phyloP scores from a whole-genome alignment of 2,888 invertebrate genomes.

The Lithophane socia region DNA sequence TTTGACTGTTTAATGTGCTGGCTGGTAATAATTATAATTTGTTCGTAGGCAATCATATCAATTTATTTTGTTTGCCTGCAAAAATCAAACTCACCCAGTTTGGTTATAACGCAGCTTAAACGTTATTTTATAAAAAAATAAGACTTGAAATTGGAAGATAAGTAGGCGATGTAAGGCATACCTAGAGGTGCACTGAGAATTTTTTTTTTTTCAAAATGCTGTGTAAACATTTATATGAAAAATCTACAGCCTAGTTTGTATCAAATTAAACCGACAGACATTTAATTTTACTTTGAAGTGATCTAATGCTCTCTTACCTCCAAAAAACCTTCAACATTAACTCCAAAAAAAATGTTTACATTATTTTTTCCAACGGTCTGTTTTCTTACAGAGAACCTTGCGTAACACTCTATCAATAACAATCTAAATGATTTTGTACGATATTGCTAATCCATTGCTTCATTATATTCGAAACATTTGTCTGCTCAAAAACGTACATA shows the following conservation, averaged over 20 bases:
- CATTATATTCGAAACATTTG: too few species aligned
- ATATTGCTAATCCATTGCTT: too few species aligned
- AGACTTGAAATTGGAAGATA: background rate
- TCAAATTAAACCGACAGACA: background rate
- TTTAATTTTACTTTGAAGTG: background rate
- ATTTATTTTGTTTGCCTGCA: background rate
- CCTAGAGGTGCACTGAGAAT: background rate
- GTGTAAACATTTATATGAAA: background rate
- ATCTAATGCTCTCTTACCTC: too few species aligned
- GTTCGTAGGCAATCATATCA: background rate
- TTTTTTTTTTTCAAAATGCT: background rate
- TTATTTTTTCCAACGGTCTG: background rate
- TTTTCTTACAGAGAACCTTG: background rate
- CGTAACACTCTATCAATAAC: too few species aligned
- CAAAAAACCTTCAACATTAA: background rate
- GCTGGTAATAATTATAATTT: slow-evolving; percentile 8
- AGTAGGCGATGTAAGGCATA: background rate
- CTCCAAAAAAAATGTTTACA: background rate
- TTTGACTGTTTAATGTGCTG: background rate
- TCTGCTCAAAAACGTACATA: too few species aligned
- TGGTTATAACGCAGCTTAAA: background rate
- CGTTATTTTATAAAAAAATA: background rate
- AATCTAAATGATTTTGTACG: too few species aligned
- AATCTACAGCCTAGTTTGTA: background rate
- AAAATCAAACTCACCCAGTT: background rate